These are phyloP conservation scores for Rana temporaria DNA, from an alignment of 2,113 vertebrate species.

Conservation along the genomic window DNA sequence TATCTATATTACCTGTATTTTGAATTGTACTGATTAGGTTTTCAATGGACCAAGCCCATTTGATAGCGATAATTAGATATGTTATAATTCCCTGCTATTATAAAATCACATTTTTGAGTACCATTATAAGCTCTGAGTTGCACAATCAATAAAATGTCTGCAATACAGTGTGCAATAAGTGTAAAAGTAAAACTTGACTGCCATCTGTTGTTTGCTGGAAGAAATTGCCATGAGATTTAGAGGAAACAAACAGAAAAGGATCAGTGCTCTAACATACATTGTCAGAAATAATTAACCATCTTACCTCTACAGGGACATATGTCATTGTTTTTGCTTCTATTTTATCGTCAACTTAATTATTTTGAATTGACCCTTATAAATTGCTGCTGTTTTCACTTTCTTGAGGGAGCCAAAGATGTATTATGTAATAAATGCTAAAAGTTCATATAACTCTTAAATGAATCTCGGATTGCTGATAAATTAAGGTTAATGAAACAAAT, in stretches of 20 bases:
- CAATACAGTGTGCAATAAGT: not conserved
- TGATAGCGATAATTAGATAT: constrained; percentile 70
- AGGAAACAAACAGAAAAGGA: not conserved
- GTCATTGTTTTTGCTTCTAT: not conserved
- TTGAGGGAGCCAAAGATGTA: not conserved
- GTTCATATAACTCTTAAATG: not conserved
- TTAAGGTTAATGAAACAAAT: not conserved
- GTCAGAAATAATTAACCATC: not conserved
- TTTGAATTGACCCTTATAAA: not conserved
- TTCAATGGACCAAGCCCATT: constrained; percentile 66
- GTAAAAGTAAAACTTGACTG: constrained; percentile 57
- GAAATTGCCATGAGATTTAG: constrained; percentile 51
- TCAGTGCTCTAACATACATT: not conserved
- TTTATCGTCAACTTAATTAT: constrained; percentile 3
- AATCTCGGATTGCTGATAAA: not conserved
- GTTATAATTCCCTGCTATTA: constrained; percentile 65
- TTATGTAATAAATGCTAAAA: not conserved
- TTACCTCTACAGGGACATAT: not conserved
- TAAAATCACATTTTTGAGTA: constrained; percentile 63
- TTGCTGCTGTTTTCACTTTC: not conserved
- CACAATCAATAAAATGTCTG: constrained; percentile 7
- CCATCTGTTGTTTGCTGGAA: constrained; percentile 66
- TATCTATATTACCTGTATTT: constrained; percentile 67
- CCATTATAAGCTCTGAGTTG: constrained; percentile 54
- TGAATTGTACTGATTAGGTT: constrained; percentile 69